Evolutionary conservation across 2,797 vertebrate species (phyloP).

Genomic region (Triplophysa bombifrons): DNA sequence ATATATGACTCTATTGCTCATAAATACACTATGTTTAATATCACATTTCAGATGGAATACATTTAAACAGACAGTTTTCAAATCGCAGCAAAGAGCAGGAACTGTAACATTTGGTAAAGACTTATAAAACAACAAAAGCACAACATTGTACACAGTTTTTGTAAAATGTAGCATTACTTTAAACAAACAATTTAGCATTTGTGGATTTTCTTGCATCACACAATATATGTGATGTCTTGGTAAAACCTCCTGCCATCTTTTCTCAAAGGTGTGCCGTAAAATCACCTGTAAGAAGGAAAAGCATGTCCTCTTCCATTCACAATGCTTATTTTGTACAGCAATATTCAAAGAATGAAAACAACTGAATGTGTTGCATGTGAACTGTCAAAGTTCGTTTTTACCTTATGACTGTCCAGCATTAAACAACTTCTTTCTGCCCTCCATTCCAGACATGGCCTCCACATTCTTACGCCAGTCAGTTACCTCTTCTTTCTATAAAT

Average conservation of each 20-base stretch:
- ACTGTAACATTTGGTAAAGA: not conserved
- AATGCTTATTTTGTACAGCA: not conserved
- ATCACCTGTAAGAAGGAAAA: conserved; percentile 12
- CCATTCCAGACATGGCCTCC: conserved; percentile 65
- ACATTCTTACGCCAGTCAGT: conserved; percentile 66
- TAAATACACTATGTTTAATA: conserved; percentile 1
- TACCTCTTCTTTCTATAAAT: conserved; percentile 61
- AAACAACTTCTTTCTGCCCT: conserved; percentile 65
- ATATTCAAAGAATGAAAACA: not conserved
- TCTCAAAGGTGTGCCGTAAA: not conserved
- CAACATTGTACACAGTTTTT: conserved; percentile 8
- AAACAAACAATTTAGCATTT: not conserved
- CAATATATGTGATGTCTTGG: not conserved
- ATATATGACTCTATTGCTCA: conserved; percentile 3
- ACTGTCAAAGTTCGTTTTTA: not conserved
- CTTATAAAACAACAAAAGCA: not conserved
- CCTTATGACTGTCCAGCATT: conserved; percentile 50
- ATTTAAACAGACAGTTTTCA: conserved; percentile 17
- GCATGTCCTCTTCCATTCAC: not conserved
- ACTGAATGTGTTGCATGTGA: not conserved
- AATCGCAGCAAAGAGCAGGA: not conserved
- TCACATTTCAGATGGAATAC: conserved; percentile 20
- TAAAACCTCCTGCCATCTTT: conserved; percentile 6
- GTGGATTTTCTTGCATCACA: conserved; percentile 11
- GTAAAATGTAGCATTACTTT: too few relatives aligned